Percentiles rank a stretch among this genome's conserved stretches.
These are phyloP conservation scores for Drosophila fulvimacula DNA, from an alignment of 2,888 invertebrate genomes.

Conservation along the genomic window DNA sequence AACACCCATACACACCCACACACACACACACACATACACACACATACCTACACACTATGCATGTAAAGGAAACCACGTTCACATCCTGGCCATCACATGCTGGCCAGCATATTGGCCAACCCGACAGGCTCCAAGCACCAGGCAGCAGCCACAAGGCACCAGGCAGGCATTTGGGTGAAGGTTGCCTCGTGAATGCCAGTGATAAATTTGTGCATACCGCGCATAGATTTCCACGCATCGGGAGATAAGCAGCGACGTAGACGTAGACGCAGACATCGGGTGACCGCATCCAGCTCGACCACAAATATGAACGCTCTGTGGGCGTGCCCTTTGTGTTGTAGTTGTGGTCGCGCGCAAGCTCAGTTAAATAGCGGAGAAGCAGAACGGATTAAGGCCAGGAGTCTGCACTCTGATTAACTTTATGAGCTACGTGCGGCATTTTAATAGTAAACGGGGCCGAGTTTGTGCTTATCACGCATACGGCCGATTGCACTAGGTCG, in stretches of 20 bases:
- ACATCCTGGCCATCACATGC: conserved; percentile 61
- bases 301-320: conserved; percentile 71
- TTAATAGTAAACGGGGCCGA: conserved; percentile 63
- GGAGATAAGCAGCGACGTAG: conserved; percentile 22
- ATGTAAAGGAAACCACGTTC: conserved; percentile 57
- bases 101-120: conserved; percentile 72
- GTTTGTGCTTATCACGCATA: conserved; percentile 69
- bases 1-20: conserved; percentile 26
- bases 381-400: conserved; percentile 34
- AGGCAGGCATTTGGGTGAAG: conserved; percentile 77
- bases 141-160: conserved; percentile 16
- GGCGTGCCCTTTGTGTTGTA: conserved; percentile 57
- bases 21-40: conserved; percentile 23
- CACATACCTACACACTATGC: conserved; percentile 12
- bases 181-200: conserved; percentile 72
- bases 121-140: conserved; percentile 37
- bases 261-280: conserved; percentile 23
- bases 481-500: conserved; percentile 55
- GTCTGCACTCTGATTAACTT: conserved; percentile 73
- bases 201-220: conserved; percentile 80
- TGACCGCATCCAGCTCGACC: conserved; percentile 61
- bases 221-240: conserved; percentile 74
- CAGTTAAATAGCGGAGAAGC: conserved; percentile 22
- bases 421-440: conserved; percentile 75
- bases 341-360: conserved; percentile 49